Conservation (phyloP, 2,888 invertebrate genomes). For the Drosophila eohydei region DNA sequence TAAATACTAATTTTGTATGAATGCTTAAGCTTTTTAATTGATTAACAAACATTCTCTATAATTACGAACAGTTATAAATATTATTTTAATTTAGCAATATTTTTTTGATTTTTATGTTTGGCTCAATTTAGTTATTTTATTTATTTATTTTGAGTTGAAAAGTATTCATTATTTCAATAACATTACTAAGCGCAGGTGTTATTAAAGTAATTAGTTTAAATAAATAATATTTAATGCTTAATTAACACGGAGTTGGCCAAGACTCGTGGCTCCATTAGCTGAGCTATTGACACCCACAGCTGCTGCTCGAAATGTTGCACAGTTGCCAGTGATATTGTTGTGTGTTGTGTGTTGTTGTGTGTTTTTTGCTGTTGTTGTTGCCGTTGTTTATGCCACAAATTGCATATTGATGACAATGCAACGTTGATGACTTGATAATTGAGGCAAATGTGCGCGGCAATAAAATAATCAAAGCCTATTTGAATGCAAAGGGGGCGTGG, state of each 20-base stretch:
- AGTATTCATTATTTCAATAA: too few species aligned
- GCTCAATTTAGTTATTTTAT: too few species aligned
- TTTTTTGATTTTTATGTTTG: too few species aligned
- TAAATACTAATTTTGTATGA: too few species aligned
- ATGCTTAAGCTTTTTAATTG: too few species aligned
- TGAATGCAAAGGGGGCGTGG: constrained; percentile 46
- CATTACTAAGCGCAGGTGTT: neutral
- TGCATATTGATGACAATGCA: constrained; percentile 77
- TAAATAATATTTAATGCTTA: constrained; percentile 2
- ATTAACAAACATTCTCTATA: too few species aligned
- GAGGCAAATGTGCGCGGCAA: constrained; percentile 73
- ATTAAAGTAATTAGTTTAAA: neutral
- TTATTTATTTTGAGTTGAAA: too few species aligned
- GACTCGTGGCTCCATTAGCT: neutral
- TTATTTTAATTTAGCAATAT: too few species aligned
- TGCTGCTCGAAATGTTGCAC: constrained; percentile 29
- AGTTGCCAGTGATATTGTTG: constrained; percentile 20
- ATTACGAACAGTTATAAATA: too few species aligned
- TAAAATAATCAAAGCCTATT: constrained; percentile 79
- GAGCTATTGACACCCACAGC: constrained; percentile 10
- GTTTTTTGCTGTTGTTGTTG: constrained; percentile 8
- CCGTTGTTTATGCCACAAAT: constrained; percentile 55
- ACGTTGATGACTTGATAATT: constrained; percentile 82
- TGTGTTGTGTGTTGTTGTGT: too few species aligned
- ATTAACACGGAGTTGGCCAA: constrained; percentile 1